These are phyloP conservation scores for Radopholus similis DNA, from an alignment of 1,140 invertebrate genomes.

Conservation along the genomic window DNA sequence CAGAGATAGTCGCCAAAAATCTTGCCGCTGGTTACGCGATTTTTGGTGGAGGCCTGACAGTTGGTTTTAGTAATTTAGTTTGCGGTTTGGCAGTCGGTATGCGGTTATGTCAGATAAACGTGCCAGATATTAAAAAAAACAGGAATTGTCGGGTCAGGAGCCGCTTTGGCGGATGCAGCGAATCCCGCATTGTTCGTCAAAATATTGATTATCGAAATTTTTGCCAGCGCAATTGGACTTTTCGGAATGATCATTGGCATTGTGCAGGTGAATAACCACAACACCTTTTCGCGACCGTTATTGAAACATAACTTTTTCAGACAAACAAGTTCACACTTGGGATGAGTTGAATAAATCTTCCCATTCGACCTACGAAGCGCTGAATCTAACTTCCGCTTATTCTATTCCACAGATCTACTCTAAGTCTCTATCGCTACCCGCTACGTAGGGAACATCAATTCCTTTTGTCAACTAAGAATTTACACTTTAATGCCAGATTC, in stretches of 20 bases:
- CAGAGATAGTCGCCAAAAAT: conserved; percentile 44
- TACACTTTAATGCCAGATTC: too few relatives aligned
- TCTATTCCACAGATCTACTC: too few relatives aligned
- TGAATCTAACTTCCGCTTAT: too few relatives aligned
- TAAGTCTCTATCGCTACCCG: too few relatives aligned
- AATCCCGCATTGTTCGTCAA: conserved; percentile 90
- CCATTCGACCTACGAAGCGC: too few relatives aligned
- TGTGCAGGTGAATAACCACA: conserved; percentile 68
- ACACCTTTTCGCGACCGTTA: conserved; percentile 9
- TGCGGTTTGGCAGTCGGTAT: conserved; percentile 87
- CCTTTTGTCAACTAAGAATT: too few relatives aligned
- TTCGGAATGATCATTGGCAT: conserved; percentile 97
- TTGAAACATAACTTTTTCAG: conserved; percentile 3
- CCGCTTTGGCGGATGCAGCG: conserved; percentile 88
- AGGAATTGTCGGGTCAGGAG: conserved; percentile 82
- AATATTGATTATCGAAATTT: conserved; percentile 95
- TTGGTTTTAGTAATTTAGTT: conserved; percentile 87
- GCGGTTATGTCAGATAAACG: conserved; percentile 3
- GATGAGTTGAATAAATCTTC: conserved; percentile 3
- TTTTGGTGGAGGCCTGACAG: conserved; percentile 89
- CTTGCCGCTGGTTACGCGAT: conserved; percentile 77
- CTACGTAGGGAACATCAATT: too few relatives aligned
- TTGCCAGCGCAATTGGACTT: conserved; percentile 91
- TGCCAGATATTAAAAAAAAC: background rate
- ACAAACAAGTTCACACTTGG: conserved; percentile 17